Conservation (phyloP, 2,113 vertebrate genomes). For the Albula goreensis region DNA sequence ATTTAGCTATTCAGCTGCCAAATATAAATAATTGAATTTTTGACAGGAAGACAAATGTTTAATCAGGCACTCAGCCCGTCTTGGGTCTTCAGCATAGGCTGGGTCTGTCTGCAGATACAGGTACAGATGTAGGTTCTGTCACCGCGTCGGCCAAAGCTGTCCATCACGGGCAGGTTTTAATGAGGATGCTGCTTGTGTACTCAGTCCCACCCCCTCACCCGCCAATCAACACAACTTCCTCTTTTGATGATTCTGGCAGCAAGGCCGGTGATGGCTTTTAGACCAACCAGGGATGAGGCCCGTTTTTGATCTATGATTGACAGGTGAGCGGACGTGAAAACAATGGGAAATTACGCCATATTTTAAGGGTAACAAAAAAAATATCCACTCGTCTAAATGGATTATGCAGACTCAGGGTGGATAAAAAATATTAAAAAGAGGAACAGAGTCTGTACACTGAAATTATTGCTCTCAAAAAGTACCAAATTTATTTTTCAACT, state of each 20-base stretch:
- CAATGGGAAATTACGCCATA: neutral
- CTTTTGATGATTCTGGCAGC: neutral
- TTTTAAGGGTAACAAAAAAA: neutral
- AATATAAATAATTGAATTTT: neutral
- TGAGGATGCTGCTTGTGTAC: neutral
- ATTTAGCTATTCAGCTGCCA: neutral
- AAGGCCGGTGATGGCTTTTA: constrained; percentile 8
- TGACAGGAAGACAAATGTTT: neutral
- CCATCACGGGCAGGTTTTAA: neutral
- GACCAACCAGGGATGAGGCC: neutral
- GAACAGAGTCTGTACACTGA: too few species aligned
- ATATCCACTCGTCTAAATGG: neutral
- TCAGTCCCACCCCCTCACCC: too few species aligned
- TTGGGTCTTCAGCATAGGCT: neutral
- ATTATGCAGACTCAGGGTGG: neutral
- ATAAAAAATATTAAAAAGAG: too few species aligned
- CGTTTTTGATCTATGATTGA: neutral
- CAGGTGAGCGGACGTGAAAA: neutral
- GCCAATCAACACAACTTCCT: neutral
- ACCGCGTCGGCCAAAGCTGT: neutral
- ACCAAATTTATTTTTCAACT: too few species aligned
- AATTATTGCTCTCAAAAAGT: too few species aligned
- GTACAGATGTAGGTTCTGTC: neutral
- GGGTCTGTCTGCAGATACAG: neutral
- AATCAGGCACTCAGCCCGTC: neutral